Percentiles rank a stretch among this genome's conserved stretches.
These are phyloP conservation scores for Heliconius charithonia DNA, from an alignment of 2,888 invertebrate genomes.

Conservation along the genomic window DNA sequence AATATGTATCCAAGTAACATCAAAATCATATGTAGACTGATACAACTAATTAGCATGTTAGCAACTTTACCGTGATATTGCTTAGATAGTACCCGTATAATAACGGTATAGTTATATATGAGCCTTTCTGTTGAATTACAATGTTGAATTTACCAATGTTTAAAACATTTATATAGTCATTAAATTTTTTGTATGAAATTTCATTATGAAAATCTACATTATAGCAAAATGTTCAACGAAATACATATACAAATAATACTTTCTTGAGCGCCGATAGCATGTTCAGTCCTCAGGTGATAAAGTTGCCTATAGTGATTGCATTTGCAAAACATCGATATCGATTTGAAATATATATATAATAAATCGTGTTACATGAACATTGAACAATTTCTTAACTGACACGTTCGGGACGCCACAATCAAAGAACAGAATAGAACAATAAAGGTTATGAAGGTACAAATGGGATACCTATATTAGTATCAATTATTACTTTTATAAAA, in stretches of 20 bases:
- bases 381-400: background rate
- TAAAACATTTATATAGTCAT: too few relatives aligned
- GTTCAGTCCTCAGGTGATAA: slow-evolving; percentile 60
- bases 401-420: too few relatives aligned
- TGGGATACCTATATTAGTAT: background rate
- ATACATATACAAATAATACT: slow-evolving; percentile 51
- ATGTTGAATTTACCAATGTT: too few relatives aligned
- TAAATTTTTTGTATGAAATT: slow-evolving; percentile 7
- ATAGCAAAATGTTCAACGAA: slow-evolving; percentile 45
- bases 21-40: too few relatives aligned
- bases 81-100: too few relatives aligned
- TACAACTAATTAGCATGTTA: too few relatives aligned
- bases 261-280: slow-evolving; percentile 51
- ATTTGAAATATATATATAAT: background rate
- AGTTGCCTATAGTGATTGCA: slow-evolving; percentile 52
- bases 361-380: background rate
- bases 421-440: too few relatives aligned
- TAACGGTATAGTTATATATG: too few relatives aligned
- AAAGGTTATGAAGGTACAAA: background rate
- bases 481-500: too few relatives aligned
- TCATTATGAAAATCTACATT: slow-evolving; percentile 34
- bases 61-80: too few relatives aligned
- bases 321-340: slow-evolving; percentile 34
- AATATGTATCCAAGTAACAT: too few relatives aligned
- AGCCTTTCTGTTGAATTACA: too few relatives aligned